Conservation (phyloP, 2,113 vertebrate genomes). For the Callospermophilus lateralis region DNA sequence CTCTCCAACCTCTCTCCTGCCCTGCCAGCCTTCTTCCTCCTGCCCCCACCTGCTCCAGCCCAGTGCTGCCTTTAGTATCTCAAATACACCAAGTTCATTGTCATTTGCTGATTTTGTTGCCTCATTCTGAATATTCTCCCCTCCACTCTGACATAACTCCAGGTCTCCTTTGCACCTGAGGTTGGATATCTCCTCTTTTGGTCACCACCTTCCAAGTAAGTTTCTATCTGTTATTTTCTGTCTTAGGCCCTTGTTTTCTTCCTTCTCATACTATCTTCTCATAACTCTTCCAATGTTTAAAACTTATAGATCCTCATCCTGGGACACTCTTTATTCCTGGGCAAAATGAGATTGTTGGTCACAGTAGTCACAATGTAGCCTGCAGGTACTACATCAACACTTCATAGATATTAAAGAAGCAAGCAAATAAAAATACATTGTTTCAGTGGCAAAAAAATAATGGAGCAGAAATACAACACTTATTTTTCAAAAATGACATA, state of each 20-base stretch:
- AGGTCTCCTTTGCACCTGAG: not conserved
- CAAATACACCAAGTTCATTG: not conserved
- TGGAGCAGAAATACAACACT: not conserved
- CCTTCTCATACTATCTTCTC: not conserved
- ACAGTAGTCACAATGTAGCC: not conserved
- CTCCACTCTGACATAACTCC: rapidly evolving
- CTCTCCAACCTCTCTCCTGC: not conserved
- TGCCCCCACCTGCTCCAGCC: not conserved
- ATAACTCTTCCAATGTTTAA: not conserved
- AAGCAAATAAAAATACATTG: not conserved
- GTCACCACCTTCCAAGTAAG: not conserved
- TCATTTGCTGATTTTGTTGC: not conserved
- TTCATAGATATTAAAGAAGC: not conserved
- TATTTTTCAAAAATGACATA: not conserved
- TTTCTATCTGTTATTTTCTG: not conserved
- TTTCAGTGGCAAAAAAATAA: not conserved
- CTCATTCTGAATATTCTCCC: not conserved
- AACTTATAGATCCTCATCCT: not conserved
- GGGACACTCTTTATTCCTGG: not conserved
- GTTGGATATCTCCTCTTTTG: not conserved
- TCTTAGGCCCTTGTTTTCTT: not conserved
- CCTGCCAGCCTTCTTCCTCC: not conserved
- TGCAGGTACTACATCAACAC: not conserved
- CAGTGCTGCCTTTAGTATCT: not conserved
- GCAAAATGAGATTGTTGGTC: not conserved